Conservation (phyloP, 2,888 invertebrate species). For the Tachina lurida region DNA sequence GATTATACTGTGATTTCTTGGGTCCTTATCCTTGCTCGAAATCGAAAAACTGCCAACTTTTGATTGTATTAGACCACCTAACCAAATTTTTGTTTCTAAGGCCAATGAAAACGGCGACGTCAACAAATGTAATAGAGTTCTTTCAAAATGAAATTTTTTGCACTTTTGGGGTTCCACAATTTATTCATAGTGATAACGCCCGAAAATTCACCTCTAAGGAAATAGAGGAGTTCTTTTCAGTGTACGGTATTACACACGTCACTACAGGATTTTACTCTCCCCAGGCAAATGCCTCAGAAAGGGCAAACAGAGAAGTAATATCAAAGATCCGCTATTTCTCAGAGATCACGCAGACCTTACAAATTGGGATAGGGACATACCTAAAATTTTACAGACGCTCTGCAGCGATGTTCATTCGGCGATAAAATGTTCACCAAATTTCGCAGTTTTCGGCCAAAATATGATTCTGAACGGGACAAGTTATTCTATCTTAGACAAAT, state of each 20-base stretch:
- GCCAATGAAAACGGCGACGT: slow-evolving; percentile 18
- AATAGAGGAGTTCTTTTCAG: no score
- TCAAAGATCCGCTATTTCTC: not conserved
- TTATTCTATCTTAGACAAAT: not conserved
- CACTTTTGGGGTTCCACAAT: slow-evolving; percentile 37
- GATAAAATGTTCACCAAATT: not conserved
- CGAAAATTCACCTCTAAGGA: no score
- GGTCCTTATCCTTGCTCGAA: no score
- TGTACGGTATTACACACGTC: no score
- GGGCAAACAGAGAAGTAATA: not conserved
- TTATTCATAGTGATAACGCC: no score
- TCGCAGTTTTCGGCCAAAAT: not conserved
- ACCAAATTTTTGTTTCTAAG: slow-evolving; percentile 3
- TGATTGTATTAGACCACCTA: slow-evolving; percentile 18
- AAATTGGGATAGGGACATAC: not conserved
- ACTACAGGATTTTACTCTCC: not conserved
- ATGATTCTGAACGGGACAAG: not conserved
- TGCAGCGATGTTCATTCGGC: not conserved
- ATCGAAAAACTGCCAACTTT: no score
- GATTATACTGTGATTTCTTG: no score
- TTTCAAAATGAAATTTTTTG: slow-evolving; percentile 38
- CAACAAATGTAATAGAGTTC: slow-evolving; percentile 32
- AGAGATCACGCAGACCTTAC: not conserved
- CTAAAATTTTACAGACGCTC: no score
- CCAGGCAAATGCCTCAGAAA: not conserved